Base-by-base conservation (phyloP, 92 coral and sea anemone species). In the Ricordea florida region DNA sequence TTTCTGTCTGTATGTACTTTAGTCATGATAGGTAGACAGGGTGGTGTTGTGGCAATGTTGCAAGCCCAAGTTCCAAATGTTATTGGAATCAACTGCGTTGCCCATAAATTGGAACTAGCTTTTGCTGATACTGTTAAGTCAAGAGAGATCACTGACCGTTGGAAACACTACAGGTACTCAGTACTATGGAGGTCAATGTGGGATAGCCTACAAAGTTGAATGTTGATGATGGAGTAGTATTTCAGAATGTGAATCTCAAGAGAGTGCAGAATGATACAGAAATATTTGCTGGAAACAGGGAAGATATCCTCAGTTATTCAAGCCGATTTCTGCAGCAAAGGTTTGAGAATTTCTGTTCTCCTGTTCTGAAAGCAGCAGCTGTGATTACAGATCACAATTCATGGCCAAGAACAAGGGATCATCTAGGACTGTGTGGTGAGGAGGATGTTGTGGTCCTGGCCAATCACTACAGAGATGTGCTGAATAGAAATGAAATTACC, bases 1-100 rank as follows among this genome's bases (percentile, higher is more conserved):
- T 71, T 71, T 71, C 45, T 71, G 61, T 71, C 78, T 31, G 50
- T 74, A 74, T 50, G 84, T 78, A 75, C 84, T 62, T 78, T 75
- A 49, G 68, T 66, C 42, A 66, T 78, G 84, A 18, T 78, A 30
- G 84, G 76, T 38, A 78, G 84, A 69, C 62, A 32, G 18, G 65
- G 44, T 62, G 74, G 74, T 32, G 82, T 63, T 26, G 74, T 62
- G 41, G 62, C 65, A 49, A 26, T 75, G 57, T 58, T 74, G 46
- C 81, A 55, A 38, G 57, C 57, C 33, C 66, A 78, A 78, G 43
- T 43, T 37, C 76, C 76, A 44, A 21, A 24, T 27, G 50, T 66
- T 24, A 52, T 78, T 17, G 55, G 84, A 35, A 32, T 65, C 42
- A 75, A 55, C 46, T 78, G 76, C 65, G 67, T 53, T 38, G 84